Base-by-base conservation (phyloP, 1,140 invertebrate species). In the Danaus melanippus region DNA sequence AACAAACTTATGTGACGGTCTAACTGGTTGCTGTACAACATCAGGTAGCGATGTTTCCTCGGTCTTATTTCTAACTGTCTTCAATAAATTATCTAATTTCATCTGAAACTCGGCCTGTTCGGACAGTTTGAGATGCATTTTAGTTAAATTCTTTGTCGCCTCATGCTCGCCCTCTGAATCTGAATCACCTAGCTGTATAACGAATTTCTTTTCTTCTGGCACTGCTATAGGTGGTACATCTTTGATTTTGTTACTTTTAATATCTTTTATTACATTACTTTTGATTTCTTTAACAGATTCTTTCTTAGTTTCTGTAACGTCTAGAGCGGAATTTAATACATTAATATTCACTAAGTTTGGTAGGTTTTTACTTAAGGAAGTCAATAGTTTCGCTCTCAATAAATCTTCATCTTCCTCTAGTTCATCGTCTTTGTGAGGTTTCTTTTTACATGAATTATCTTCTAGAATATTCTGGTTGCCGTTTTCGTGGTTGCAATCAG, bases 151-250 rank as follows among this genome's bases (percentile, higher is more conserved):
- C 64, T 79, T 87, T 9, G 84, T 87, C 46, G 79, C 78, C 64
- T 88, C 87, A 71, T 86, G 73, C 73, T 88, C 87, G 41, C 71
- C 82, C 60, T 86, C 87, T 9, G 84, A 86, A 74, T 88, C 87
- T 46, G 87, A 87, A 9, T 81, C 84, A 15, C 81, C 76, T 21
- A 87, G 62, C 42, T 76, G 69, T 45, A 88, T 87, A 17, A 88
- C 84, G 56, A 88, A 79, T 55, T 72, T 78, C 48, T 82, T 84
- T 62, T 75, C 69, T 67, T 81, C 73, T 43, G 71, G 58, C 44
- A 67, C 21, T 44, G 21, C 21, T 42, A 55, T 47, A 56, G 54
- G 53, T 55, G 53, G 15, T 40, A 46, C 46, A 44, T 52, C 58
- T 65, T 60, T 12, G 44, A 43, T 59, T 45, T 59, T 11, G 5